Base-by-base conservation (phyloP, 2,888 invertebrate genomes). In the Lithophane leautieri region DNA sequence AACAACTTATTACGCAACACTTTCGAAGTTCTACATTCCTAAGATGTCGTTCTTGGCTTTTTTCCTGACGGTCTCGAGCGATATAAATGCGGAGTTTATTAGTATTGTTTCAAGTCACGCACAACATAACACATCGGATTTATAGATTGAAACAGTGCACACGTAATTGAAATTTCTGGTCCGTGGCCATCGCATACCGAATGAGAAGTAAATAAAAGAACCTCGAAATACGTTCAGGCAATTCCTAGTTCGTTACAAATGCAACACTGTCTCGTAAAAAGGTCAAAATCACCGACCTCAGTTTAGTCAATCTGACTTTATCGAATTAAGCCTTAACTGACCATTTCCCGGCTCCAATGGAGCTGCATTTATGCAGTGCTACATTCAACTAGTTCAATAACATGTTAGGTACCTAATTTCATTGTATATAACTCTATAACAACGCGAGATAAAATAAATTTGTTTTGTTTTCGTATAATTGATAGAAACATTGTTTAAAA, bases 281-380 rank as follows among this genome's bases (percentile, higher is more conserved):
- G 68, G 52, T 65, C 70, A 78, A 78, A 85, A 78, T 82, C 74
- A 68, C 60, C 70, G 63, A 65, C 58, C 40, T 34, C 77, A 61
- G 61, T 67, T 54, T 81, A 82, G 76, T 80, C 81, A 75, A 76
- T 73, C 58, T 44, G 25, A 63, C 70, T 78, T 91, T 88, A 91
- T 93, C 90, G 88, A 91, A 91, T 93, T 91, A 90, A 87, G 86
- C 83, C 87, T 86, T 91, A 92, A 93, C 89, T 87, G 87, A 84
- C 82, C 58, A 83, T 90, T 91, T 92, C 93, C 92, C 89, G 90
- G 70, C 79, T 73, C 19, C 73, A 71, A 52, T 58, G 54, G 19
- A 58, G 40, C 67, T 70, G 70, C 61, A 68, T 77, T 77, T 54
- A 63, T 71, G 65, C 19, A 47, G 22, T 22, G 50, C 14, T 58